Evolutionary conservation across 2,888 invertebrate species (phyloP), one percentile per base, ranked within the genome.

Genomic region (Cephus pulcher): DNA sequence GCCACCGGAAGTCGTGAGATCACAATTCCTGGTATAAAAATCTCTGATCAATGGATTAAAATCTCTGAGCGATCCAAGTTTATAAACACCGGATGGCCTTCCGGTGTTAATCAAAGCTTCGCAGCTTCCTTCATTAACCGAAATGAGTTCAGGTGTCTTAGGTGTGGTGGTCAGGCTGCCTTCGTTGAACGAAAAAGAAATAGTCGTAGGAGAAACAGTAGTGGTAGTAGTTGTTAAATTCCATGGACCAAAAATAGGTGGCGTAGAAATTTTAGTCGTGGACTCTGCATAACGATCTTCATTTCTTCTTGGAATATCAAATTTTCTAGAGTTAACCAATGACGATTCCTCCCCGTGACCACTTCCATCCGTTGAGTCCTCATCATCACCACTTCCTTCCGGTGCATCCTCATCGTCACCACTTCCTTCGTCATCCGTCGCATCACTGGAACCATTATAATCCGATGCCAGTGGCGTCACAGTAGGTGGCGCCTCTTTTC

Each of bases 1-100:
- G 1, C 92, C 89, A 1, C 93, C 93, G 35, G 91, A 89, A 11
- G 92, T 91, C 71, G 92, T 89, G 85, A 93, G 92, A 69, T 92
- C 91, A 83, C 94, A 94, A 83, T 90, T 92, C 33, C 92, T 90
- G 83, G 92, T 91, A 79, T 92, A 90, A 74, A 91, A 92, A 83
- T 92, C 91, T n/a, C 92, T 88, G 34, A 89, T 88, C 3, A 84
- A 84, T 73, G 86, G 56, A 76, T 86, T 83, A 23, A 82, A 74
- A 35, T 84, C 81, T 69, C 79, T 35, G 37, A 70, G 78, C 11
- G 79, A 81, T 32, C 85, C 86, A 68, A 91, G 88, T 37, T 82
- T 88, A 82, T 93, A 93, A 76, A 93, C 88, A 2, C 93, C 93
- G 83, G 92, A 92, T 73, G 87, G 76, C 33, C 83, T 88, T 75